Percentiles rank a stretch among this genome's conserved stretches.
Evolutionary conservation across 2,888 invertebrate species (phyloP).

Genomic region (Cacoxenus indagator): DNA sequence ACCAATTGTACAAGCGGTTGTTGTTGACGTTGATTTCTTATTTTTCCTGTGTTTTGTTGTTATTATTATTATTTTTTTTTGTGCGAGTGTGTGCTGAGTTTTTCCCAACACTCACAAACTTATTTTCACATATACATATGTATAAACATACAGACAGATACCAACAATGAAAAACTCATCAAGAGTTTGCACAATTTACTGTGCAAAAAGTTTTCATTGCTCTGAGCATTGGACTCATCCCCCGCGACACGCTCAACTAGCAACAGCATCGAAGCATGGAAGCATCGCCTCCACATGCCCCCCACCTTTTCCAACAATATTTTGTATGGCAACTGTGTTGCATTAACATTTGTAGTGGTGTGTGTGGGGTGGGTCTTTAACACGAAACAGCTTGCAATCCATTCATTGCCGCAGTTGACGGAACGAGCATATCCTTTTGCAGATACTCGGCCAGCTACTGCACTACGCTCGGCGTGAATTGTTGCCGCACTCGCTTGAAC

Average conservation of each 20-base stretch:
- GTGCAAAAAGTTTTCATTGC: conserved; percentile 17
- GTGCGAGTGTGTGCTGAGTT: not conserved
- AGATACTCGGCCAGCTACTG: not conserved
- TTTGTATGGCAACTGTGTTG: not conserved
- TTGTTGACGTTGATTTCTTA: conserved; percentile 29
- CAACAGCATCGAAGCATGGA: not conserved
- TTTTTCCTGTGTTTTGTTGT: not conserved
- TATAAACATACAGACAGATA: not conserved
- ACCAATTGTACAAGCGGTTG: not conserved
- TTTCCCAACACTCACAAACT: not conserved
- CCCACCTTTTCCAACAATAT: not conserved
- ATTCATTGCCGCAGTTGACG: conserved; percentile 5
- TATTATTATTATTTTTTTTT: not conserved
- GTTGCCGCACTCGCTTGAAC: conserved; percentile 47
- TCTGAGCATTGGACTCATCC: not conserved
- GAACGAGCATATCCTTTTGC: conserved; percentile 3
- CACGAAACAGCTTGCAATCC: conserved; percentile 8
- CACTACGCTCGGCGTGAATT: not conserved
- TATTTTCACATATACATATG: not conserved
- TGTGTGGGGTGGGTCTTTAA: not conserved
- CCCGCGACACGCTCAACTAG: not conserved
- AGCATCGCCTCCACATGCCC: not conserved
- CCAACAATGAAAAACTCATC: conserved; percentile 9
- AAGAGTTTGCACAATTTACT: conserved; percentile 12
- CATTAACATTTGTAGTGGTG: not conserved